These are phyloP conservation scores for Cebidichthys violaceus DNA, from an alignment of 2,113 vertebrate species.

Conservation along the genomic window DNA sequence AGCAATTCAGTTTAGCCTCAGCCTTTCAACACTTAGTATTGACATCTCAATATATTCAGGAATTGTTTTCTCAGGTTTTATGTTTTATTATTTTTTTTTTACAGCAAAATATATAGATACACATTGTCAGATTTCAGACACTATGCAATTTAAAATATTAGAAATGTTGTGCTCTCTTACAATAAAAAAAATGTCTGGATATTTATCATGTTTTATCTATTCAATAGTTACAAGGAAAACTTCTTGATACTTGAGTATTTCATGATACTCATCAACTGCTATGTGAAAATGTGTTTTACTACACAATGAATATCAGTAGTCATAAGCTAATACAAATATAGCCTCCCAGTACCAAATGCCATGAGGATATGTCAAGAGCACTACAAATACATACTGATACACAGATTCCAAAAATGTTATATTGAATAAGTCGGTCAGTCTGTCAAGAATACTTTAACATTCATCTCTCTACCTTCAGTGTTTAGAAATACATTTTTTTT, in stretches of 20 bases:
- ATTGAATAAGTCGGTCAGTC: background rate
- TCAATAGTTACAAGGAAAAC: background rate
- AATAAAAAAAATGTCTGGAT: background rate
- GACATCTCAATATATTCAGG: too few relatives aligned
- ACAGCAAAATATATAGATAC: too few relatives aligned
- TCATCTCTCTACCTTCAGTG: background rate
- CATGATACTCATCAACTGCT: background rate
- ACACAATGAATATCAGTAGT: constrained; percentile 1
- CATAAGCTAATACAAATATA: background rate
- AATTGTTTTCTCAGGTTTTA: too few relatives aligned
- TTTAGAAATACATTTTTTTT: background rate
- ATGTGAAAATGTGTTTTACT: constrained; percentile 12
- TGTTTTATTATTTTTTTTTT: too few relatives aligned
- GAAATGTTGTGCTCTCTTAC: background rate
- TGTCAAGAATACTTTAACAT: background rate
- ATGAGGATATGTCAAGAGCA: background rate
- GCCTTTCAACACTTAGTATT: too few relatives aligned
- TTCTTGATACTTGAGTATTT: background rate
- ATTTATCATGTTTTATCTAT: background rate
- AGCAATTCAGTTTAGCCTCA: too few relatives aligned
- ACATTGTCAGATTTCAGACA: background rate
- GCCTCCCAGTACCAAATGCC: background rate
- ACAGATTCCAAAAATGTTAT: background rate
- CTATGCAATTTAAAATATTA: background rate
- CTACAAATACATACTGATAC: background rate